Percentiles rank a stretch among this genome's conserved stretches.
These are phyloP conservation scores for Labeo rohita DNA, from an alignment of 2,113 vertebrate species.

Conservation along the genomic window DNA sequence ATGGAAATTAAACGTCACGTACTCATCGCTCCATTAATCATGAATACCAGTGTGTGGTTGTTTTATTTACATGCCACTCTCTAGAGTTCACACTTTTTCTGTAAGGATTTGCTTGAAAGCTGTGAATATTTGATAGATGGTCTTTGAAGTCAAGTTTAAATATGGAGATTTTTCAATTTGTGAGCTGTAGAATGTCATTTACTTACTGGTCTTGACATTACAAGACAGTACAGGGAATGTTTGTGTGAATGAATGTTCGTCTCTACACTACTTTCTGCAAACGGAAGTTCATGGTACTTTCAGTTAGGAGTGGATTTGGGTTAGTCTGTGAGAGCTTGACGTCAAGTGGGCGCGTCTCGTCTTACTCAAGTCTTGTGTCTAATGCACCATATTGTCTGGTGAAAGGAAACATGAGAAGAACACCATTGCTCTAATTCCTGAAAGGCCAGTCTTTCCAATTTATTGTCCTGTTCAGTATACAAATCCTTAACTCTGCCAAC, in stretches of 20 bases:
- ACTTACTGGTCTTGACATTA: background rate
- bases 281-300: background rate
- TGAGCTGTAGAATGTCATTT: background rate
- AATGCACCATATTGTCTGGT: conserved; percentile 17
- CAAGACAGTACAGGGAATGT: background rate
- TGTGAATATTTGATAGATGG: background rate
- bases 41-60: conserved; percentile 4
- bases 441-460: background rate
- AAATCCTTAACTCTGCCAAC: background rate
- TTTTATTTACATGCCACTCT: conserved; percentile 1
- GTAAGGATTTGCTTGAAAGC: background rate
- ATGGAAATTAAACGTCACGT: background rate
- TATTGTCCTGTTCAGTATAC: background rate
- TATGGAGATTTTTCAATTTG: background rate
- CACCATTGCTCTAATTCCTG: background rate
- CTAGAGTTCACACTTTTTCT: background rate
- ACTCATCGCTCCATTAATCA: background rate
- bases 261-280: background rate
- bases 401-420: conserved; percentile 25
- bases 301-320: background rate
- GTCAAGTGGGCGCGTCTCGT: background rate
- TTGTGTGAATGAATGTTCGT: background rate
- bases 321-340: conserved; percentile 8
- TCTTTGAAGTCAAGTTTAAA: background rate
- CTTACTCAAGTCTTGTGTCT: conserved; percentile 20